Base-by-base conservation (phyloP, 2,888 invertebrate genomes). In the Campoplex nolae region DNA sequence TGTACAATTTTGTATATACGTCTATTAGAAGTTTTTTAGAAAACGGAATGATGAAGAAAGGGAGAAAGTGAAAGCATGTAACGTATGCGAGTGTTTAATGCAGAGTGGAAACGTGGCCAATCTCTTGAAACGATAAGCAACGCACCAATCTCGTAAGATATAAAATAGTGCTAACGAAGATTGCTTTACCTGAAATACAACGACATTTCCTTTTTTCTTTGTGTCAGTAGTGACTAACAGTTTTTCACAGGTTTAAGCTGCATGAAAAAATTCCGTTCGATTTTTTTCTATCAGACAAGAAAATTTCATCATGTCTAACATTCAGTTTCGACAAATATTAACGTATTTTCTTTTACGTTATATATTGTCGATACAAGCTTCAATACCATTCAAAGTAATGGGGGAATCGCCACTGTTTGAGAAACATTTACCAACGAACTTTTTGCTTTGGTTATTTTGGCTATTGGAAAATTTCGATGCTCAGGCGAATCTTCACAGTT, bases 1-100 rank as follows among this genome's bases (percentile, higher is more conserved):
- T 87, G 87, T 87, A 87, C 87, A 87, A 79, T 87, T 87, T 87
- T 87, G 87, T 87, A 87, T 84, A 87, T 87, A 87, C 82, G 73
- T 84, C 84, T 81, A 85, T 85, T 78, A 84, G 84, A 87, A 82
- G 70, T 83, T 85, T 87, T 84, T 84, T 84, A 84, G 87, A 62
- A 70, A 79, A 75, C 45, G 48, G 58, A 58, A 23, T 74, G 84
- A 71, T 56, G 18, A 35, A 73, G 58, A 56, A 42, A 45, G 48
- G 51, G 68, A 86, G 78, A 42, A 75, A 58, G 68, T 76, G 68
- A 28, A 38, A 68, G 35, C 42, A 77, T 84, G 68, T 77, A n/a
- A 56, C 45, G 80, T 54, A 71, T 71, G 81, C 23, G 71, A 81
- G 81, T 71, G 62, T 65, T 51, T 77, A 58, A 71, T 62, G 74